These are phyloP conservation scores for Halocaridina rubra DNA, from an alignment of 2,888 invertebrate genomes.

Conservation along the genomic window DNA sequence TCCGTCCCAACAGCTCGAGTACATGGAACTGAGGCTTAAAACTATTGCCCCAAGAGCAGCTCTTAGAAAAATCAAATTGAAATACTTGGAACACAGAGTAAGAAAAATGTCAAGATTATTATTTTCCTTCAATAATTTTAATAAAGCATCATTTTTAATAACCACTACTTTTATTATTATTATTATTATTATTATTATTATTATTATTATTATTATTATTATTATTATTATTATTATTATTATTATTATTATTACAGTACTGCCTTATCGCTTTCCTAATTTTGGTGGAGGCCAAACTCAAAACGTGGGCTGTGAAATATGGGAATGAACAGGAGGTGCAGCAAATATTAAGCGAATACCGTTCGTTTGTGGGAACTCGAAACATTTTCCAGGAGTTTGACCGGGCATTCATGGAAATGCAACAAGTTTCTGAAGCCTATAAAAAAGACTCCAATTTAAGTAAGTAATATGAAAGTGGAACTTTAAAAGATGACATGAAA, in stretches of 20 bases:
- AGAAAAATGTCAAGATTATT: too few species aligned
- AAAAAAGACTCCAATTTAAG: conserved; percentile 87
- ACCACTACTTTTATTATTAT: background rate
- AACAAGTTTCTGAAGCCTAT: conserved; percentile 90
- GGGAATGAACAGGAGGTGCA: conserved; percentile 85
- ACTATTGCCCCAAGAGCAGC: conserved; percentile 81
- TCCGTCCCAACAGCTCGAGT: conserved; percentile 83
- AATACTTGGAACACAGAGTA: conserved; percentile 89
- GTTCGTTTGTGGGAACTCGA: conserved; percentile 91
- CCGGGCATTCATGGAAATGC: conserved; percentile 90
- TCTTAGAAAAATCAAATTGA: conserved; percentile 84
- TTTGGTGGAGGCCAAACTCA: conserved; percentile 88
- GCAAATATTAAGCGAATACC: conserved; percentile 87
- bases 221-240: conserved; percentile 16
- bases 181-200: background rate
- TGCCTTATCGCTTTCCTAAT: conserved; percentile 92
- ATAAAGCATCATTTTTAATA: too few species aligned
- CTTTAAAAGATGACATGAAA: too few species aligned
- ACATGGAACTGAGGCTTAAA: conserved; percentile 82
- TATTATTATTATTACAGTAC: conserved; percentile 72
- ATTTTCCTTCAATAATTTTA: too few species aligned
- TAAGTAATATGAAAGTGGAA: conserved; percentile 67
- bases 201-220: background rate
- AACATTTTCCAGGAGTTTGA: conserved; percentile 94
- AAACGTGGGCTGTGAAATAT: conserved; percentile 90